Evolutionary conservation across 2,888 invertebrate species (phyloP).

Genomic region (Euclidia mi): DNA sequence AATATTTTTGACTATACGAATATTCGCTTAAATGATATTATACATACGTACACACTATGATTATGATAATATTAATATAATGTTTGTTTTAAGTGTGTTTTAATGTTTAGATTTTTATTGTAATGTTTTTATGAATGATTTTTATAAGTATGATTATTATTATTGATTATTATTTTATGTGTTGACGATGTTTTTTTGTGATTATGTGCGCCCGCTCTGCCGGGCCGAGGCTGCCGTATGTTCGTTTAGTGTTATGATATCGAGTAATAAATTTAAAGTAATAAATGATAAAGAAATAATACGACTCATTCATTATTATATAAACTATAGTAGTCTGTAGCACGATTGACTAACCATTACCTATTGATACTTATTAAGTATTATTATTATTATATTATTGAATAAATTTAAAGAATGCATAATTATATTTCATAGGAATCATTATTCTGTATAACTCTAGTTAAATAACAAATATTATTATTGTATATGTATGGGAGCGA

Average conservation of each 20-base stretch:
- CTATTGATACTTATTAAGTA: slow-evolving; percentile 90
- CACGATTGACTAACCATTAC: slow-evolving; percentile 89
- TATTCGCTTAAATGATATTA: slow-evolving; percentile 90
- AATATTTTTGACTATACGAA: slow-evolving; percentile 89
- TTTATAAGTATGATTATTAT: slow-evolving; percentile 90
- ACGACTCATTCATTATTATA: slow-evolving; percentile 88
- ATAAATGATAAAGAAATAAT: slow-evolving; percentile 85
- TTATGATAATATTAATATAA: slow-evolving; percentile 90
- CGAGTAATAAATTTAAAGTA: slow-evolving; percentile 87
- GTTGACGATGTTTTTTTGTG: slow-evolving; percentile 90
- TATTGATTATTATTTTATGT: slow-evolving; percentile 90
- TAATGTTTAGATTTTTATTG: slow-evolving; percentile 90
- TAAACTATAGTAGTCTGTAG: slow-evolving; percentile 88
- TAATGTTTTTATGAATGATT: slow-evolving; percentile 90
- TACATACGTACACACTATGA: slow-evolving; percentile 89
- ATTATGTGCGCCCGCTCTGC: slow-evolving; percentile 80
- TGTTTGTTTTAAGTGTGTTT: slow-evolving; percentile 90
- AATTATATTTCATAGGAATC: slow-evolving; percentile 91
- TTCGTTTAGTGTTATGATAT: slow-evolving; percentile 86
- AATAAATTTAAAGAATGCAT: slow-evolving; percentile 90
- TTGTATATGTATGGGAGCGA: slow-evolving; percentile 73
- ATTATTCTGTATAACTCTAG: slow-evolving; percentile 91
- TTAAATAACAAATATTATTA: slow-evolving; percentile 84
- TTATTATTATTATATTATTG: slow-evolving; percentile 89
- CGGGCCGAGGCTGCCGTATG: slow-evolving; percentile 86